A percentile compares a stretch with the other conserved stretches of the same genome.
These are phyloP conservation scores for Cotesia typhae DNA, from an alignment of 1,140 invertebrate genomes.

Conservation along the genomic window DNA sequence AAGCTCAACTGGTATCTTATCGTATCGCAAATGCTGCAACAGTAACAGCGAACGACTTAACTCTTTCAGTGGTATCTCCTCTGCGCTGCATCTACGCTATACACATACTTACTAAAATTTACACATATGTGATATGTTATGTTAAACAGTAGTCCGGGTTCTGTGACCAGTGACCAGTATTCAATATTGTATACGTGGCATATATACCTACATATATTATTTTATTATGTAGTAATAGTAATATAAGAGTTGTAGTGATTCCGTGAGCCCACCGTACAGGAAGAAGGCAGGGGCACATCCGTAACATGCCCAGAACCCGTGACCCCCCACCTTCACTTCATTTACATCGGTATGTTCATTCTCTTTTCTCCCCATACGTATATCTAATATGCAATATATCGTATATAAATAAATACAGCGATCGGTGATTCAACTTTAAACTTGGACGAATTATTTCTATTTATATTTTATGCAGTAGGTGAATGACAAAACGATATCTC, in stretches of 20 bases:
- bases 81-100: not conserved
- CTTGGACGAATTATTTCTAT: slow-evolving; percentile 9
- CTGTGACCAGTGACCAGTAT: slow-evolving; percentile 14
- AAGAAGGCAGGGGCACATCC: slow-evolving; percentile 68
- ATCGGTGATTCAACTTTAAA: not conserved
- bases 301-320: slow-evolving; percentile 66
- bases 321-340: slow-evolving; percentile 57
- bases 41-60: not conserved
- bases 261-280: slow-evolving; percentile 55
- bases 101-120: not conserved
- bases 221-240: slow-evolving; percentile 46
- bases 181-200: not conserved
- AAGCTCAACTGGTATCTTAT: too few relatives aligned
- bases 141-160: slow-evolving; percentile 20
- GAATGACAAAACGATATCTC: not conserved
- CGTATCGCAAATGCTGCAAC: not conserved
- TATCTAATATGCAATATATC: slow-evolving; percentile 20
- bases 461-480: not conserved
- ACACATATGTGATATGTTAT: not conserved
- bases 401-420: not conserved
- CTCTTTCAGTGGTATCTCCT: not conserved
- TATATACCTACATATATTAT: not conserved
- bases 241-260: slow-evolving; percentile 57
- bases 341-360: slow-evolving; percentile 44
- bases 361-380: slow-evolving; percentile 35